These are phyloP conservation scores for Ostrea edulis DNA, from an alignment of 1,140 invertebrate species.

Conservation along the genomic window DNA sequence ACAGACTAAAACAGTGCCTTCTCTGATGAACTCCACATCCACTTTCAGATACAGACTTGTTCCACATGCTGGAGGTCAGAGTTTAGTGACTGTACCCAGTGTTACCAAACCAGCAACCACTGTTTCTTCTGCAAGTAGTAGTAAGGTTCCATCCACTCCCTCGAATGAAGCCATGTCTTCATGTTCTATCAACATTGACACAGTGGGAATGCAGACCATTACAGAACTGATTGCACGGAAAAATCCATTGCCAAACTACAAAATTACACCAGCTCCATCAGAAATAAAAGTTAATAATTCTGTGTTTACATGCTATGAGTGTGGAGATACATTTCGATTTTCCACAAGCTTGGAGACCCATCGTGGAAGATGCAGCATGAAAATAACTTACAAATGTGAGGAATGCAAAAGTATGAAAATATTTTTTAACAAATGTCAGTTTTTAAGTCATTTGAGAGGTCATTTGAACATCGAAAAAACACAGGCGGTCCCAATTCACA, in stretches of 20 bases:
- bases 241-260: conserved; percentile 66
- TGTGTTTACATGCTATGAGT: conserved; percentile 66
- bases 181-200: conserved; percentile 61
- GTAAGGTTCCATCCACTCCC: neutral
- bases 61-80: neutral
- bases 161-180: conserved; percentile 19
- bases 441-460: conserved; percentile 62
- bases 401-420: conserved; percentile 63
- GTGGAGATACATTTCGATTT: conserved; percentile 72
- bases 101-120: neutral
- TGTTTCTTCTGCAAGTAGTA: neutral
- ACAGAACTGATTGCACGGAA: conserved; percentile 66
- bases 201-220: conserved; percentile 61
- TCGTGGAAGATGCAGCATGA: conserved; percentile 67
- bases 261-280: conserved; percentile 55
- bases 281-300: conserved; percentile 47
- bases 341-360: conserved; percentile 69
- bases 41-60: neutral
- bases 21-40: conserved; percentile 8
- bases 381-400: conserved; percentile 72
- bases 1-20: neutral
- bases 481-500: conserved; percentile 65
- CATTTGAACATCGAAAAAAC: conserved; percentile 66
- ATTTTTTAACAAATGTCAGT: conserved; percentile 74
- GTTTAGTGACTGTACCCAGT: neutral